Evolutionary conservation across 2,888 invertebrate species (phyloP), one percentile per base, ranked within the genome.

Genomic region (Netelia melanura): DNA sequence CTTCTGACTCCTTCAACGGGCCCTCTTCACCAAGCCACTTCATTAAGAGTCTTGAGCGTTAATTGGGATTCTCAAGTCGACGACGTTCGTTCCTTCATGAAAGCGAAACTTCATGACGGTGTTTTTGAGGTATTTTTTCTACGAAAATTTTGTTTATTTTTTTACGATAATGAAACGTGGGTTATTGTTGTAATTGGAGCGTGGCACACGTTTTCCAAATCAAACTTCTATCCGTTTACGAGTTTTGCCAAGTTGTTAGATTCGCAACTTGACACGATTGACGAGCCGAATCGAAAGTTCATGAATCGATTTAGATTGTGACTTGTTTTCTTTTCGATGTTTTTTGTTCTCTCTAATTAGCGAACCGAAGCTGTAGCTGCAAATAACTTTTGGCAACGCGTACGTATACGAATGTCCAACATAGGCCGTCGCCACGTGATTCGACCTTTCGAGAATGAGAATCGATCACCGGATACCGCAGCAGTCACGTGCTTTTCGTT

Each of bases 1-100:
- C 77, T 85, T 83, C 85, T 64, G 76, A 76, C 82, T 83, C 75
- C 81, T 85, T 85, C 76, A 81, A 61, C 76, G 67, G 67, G 61
- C 62, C 67, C 62, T 76, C 79, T 76, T 82, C 79, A 82, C 61
- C 78, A 67, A 72, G 84, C 80, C 82, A 87, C 87, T 87, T 87
- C 87, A 87, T 87, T 82, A 87, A 87, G 84, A 87, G 79, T 72
- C 86, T 87, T 82, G 81, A 87, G 81, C 86, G 85, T 84, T 87
- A 86, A 86, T 87, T 87, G 84, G 86, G 74, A 84, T 87, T 87
- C 86, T 86, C 80, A 61, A 87, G 82, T 78, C 80, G 77, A 80
- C 77, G 77, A 77, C 80, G 77, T 52, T 61, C 77, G 61, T 84
- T 43, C 48, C 62, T 72, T 58, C 62, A 67, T 78, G 61, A 78